Conservation (phyloP, 2,113 vertebrate genomes). For the Microcebus murinus region DNA sequence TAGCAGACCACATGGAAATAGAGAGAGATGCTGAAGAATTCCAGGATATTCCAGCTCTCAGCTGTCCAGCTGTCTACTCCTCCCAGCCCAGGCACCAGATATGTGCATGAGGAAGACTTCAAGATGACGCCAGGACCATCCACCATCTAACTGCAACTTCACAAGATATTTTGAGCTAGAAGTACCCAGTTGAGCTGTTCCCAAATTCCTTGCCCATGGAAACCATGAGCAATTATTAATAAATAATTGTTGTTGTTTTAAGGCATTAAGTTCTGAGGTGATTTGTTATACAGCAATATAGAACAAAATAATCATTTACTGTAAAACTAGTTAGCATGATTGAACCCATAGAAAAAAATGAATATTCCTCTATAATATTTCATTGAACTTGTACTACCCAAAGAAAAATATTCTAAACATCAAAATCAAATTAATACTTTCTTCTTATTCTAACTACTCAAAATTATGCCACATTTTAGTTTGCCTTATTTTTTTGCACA, state of each 20-base stretch:
- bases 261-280: background rate
- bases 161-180: background rate
- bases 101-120: background rate
- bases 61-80: background rate
- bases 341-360: background rate
- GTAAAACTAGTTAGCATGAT: background rate
- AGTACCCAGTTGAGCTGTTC: background rate
- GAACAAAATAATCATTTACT: background rate
- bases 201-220: background rate
- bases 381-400: background rate
- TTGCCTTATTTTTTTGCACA: background rate
- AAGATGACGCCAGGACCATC: background rate
- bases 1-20: background rate
- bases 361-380: background rate
- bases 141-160: background rate
- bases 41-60: background rate
- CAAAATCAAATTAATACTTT: slow-evolving; percentile 14
- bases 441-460: background rate
- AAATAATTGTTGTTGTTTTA: background rate
- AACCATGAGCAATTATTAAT: background rate
- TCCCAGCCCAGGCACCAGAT: background rate
- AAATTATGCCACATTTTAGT: background rate
- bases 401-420: slow-evolving; percentile 38
- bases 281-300: background rate
- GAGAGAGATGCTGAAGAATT: background rate